Conservation (phyloP, 35 echinoderm and acorn worm species). For the Apostichopus japonicus region DNA sequence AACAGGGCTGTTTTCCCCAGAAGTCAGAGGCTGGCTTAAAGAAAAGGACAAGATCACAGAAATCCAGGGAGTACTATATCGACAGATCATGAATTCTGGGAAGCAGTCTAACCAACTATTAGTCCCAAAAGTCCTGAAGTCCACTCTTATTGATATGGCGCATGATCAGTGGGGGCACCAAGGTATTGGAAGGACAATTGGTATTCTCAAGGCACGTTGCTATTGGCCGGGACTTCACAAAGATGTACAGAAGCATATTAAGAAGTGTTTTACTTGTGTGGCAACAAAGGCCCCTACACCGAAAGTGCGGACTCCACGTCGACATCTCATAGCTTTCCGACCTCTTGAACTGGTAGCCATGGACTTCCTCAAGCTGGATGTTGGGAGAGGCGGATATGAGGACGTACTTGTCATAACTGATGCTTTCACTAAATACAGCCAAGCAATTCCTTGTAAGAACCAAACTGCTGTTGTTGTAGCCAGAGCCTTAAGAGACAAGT, state of each 20-base stretch:
- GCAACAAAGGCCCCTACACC: constrained; percentile 23
- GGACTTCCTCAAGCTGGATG: constrained; percentile 26
- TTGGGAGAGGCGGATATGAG: constrained; percentile 3
- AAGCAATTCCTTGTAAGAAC: constrained; percentile 31
- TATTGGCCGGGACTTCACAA: constrained; percentile 36
- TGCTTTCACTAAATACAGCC: constrained; percentile 14
- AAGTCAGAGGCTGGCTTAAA: constrained; percentile 5
- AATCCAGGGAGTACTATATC: constrained; percentile 13
- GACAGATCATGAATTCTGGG: neutral
- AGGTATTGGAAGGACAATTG: constrained; percentile 13
- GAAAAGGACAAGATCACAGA: neutral
- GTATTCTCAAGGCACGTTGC: neutral
- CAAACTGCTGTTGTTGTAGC: constrained; percentile 34
- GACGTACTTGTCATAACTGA: constrained; percentile 42
- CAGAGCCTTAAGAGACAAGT: constrained; percentile 47
- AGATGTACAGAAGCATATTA: neutral
- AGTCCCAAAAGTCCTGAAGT: neutral
- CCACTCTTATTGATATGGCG: neutral
- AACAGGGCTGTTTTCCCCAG: neutral
- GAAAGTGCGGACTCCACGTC: neutral
- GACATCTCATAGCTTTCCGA: constrained; percentile 37
- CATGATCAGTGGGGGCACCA: constrained; percentile 51
- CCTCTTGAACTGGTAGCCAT: constrained; percentile 40
- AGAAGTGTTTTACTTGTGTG: constrained; percentile 7
- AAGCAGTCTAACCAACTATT: neutral